phyloP scores from a whole-genome alignment of 2,888 invertebrate genomes.

The Eledone cirrhosa region DNA sequence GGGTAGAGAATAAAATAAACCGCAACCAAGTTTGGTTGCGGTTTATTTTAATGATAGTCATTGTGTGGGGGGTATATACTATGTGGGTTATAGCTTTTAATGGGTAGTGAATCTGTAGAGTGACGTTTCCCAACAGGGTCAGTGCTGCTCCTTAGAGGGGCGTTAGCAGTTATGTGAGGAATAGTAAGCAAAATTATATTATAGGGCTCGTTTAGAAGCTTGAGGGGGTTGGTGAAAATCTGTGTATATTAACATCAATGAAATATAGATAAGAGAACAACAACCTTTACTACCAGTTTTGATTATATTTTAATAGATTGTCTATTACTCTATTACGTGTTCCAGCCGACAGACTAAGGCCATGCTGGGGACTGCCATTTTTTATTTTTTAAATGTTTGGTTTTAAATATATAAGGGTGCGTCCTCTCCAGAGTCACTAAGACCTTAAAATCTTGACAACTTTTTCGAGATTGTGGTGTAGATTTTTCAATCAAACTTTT shows the following conservation, averaged over 20 bases:
- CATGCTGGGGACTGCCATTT: no score
- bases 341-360: no score
- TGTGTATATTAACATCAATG: neutral
- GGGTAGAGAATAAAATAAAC: no score
- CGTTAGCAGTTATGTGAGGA: neutral
- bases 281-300: neutral
- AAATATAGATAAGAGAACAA: neutral
- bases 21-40: no score
- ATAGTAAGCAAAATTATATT: neutral
- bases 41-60: no score
- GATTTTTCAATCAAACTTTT: neutral
- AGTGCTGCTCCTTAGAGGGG: neutral
- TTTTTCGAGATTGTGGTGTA: neutral
- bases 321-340: neutral
- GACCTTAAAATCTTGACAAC: neutral
- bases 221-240: no score
- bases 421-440: neutral
- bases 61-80: no score
- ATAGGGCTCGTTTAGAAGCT: no score
- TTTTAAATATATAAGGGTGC: neutral
- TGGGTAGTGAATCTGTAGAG: no score
- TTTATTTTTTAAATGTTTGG: neutral
- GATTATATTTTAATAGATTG: conserved; percentile 1
- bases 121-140: neutral
- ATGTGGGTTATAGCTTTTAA: no score